Evolutionary conservation across 2,888 invertebrate species (phyloP).

Genomic region (Leptinotarsa peninsularis): DNA sequence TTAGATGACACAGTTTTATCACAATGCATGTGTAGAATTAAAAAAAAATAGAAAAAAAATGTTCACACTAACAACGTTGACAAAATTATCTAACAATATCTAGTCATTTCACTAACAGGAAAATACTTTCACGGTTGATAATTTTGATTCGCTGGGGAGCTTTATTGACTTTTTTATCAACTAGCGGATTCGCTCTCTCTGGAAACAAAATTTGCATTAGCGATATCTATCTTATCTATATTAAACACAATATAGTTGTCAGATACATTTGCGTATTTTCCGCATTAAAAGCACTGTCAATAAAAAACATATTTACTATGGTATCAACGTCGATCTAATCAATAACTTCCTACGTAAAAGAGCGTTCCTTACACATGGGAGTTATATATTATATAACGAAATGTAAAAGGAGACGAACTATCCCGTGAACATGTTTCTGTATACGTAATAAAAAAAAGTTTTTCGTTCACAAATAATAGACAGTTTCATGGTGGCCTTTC

Average conservation of each 20-base stretch:
- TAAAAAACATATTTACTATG: conserved; percentile 13
- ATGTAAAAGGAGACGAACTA: too few species aligned
- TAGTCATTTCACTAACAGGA: too few species aligned
- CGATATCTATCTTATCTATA: conserved; percentile 21
- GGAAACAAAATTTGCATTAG: conserved; percentile 7
- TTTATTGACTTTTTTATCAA: conserved; percentile 17
- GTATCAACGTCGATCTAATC: conserved; percentile 8
- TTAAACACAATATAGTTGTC: conserved; percentile 28
- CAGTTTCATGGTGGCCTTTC: too few species aligned
- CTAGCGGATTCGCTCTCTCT: background rate
- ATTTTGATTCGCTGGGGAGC: background rate
- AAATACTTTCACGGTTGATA: too few species aligned
- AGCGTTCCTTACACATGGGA: background rate
- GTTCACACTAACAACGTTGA: too few species aligned
- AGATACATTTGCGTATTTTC: conserved; percentile 29
- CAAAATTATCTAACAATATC: too few species aligned
- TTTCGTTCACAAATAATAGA: too few species aligned
- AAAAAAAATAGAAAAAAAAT: too few species aligned
- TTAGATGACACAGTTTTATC: too few species aligned
- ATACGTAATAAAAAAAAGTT: too few species aligned
- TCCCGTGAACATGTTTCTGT: too few species aligned
- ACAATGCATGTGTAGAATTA: too few species aligned
- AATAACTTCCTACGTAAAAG: background rate
- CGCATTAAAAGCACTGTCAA: conserved; percentile 28
- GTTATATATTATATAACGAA: background rate